Percentiles rank a stretch among this genome's conserved stretches.
Conservation (phyloP, 1,140 invertebrate species). For the Atopsyche davidsoni region DNA sequence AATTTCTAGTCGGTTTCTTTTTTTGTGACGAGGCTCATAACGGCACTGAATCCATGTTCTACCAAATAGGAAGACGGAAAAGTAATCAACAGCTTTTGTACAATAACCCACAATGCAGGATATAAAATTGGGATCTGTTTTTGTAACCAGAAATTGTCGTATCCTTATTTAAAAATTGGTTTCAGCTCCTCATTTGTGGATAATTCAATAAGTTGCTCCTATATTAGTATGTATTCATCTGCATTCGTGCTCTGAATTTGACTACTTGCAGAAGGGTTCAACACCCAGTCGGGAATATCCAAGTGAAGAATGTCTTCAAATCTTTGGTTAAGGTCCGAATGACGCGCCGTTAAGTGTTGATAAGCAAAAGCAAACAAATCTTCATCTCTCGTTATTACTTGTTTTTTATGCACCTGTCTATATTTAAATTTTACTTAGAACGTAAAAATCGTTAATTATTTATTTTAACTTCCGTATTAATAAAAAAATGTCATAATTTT, state of each 20-base stretch:
- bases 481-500: too few species aligned
- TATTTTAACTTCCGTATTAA: too few species aligned
- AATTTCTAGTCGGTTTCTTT: too few species aligned
- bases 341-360: too few species aligned
- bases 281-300: conserved; percentile 23
- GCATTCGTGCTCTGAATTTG: background rate
- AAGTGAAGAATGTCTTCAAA: conserved; percentile 28
- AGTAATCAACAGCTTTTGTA: conserved; percentile 24
- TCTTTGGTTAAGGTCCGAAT: conserved; percentile 24
- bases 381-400: too few species aligned
- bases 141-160: conserved; percentile 24
- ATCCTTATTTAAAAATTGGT: conserved; percentile 26
- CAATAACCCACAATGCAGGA: conserved; percentile 24
- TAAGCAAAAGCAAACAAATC: too few species aligned
- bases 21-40: too few species aligned
- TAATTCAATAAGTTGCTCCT: conserved; percentile 24
- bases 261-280: conserved; percentile 20
- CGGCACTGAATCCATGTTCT: too few species aligned
- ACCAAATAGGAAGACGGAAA: conserved; percentile 24
- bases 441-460: too few species aligned
- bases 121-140: conserved; percentile 23
- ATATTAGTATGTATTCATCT: conserved; percentile 23
- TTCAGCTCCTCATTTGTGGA: conserved; percentile 26
- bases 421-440: too few species aligned
- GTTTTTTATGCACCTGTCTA: too few species aligned